phyloP scores from a whole-genome alignment of 2,888 invertebrate genomes.

The Empis livida region DNA sequence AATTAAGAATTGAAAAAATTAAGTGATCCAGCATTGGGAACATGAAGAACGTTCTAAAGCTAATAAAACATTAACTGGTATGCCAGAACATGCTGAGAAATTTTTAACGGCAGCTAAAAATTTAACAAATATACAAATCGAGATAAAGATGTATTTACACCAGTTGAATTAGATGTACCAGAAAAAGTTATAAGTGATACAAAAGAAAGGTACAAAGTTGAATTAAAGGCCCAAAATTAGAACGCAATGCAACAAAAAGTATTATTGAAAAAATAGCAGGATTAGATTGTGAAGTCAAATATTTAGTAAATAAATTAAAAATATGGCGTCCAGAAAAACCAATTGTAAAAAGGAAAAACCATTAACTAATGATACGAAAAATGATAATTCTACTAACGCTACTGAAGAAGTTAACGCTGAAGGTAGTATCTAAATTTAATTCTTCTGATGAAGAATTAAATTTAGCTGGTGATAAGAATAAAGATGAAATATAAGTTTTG shows the following conservation, averaged over 20 bases:
- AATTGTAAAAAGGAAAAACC: slow-evolving; percentile 20
- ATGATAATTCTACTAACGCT: background rate
- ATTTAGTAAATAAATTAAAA: slow-evolving; percentile 82
- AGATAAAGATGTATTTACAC: slow-evolving; percentile 75
- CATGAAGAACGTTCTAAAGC: slow-evolving; percentile 84
- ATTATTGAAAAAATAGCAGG: slow-evolving; percentile 76
- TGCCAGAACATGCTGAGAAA: slow-evolving; percentile 67
- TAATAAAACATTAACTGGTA: slow-evolving; percentile 59
- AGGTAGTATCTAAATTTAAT: too few relatives aligned
- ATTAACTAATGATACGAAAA: background rate
- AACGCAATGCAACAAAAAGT: slow-evolving; percentile 59
- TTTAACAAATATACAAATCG: slow-evolving; percentile 50
- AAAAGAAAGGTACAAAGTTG: slow-evolving; percentile 50
- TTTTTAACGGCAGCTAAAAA: slow-evolving; percentile 73
- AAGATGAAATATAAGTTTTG: background rate
- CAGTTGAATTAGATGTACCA: slow-evolving; percentile 69
- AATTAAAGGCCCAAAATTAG: slow-evolving; percentile 49
- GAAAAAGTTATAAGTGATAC: slow-evolving; percentile 79
- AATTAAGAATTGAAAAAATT: slow-evolving; percentile 54
- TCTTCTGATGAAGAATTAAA: background rate
- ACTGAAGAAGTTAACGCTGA: background rate
- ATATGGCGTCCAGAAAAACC: slow-evolving; percentile 61
- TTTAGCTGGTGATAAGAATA: background rate
- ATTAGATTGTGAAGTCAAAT: slow-evolving; percentile 88
- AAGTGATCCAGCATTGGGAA: slow-evolving; percentile 65